These are phyloP conservation scores for Pan paniscus DNA, from an alignment of 2,113 vertebrate genomes.

Conservation along the genomic window DNA sequence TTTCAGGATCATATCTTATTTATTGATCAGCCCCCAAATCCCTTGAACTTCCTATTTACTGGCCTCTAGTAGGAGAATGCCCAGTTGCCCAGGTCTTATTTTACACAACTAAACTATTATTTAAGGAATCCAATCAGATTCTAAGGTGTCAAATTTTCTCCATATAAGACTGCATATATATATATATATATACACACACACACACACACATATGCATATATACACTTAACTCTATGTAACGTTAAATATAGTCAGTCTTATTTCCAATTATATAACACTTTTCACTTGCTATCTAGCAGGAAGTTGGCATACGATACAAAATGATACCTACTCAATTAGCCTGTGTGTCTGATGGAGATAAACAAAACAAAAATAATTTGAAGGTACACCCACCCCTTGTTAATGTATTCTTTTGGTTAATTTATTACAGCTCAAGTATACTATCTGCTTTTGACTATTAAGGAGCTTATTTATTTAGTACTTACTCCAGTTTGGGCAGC, in stretches of 20 bases:
- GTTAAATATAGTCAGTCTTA: not conserved
- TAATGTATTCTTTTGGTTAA: not conserved
- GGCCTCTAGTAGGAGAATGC: not conserved
- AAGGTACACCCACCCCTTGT: fast-evolving
- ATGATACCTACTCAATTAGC: not conserved
- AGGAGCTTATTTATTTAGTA: not conserved
- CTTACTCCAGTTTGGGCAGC: not conserved
- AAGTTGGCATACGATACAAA: not conserved
- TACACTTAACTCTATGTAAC: not conserved
- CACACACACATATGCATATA: not conserved
- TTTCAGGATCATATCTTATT: not conserved
- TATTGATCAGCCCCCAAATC: not conserved
- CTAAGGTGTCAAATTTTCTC: not conserved
- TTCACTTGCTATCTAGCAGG: not conserved
- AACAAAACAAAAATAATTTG: not conserved
- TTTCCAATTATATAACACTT: not conserved
- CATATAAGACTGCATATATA: not conserved
- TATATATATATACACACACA: not conserved
- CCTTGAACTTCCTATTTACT: not conserved
- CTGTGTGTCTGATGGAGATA: not conserved
- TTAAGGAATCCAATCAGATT: not conserved
- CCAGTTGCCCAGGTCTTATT: not conserved
- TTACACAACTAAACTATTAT: not conserved
- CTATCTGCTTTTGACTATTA: not conserved
- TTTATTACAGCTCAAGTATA: not conserved